Conservation (phyloP, 2,797 vertebrate species). For the Furcifer pardalis region DNA sequence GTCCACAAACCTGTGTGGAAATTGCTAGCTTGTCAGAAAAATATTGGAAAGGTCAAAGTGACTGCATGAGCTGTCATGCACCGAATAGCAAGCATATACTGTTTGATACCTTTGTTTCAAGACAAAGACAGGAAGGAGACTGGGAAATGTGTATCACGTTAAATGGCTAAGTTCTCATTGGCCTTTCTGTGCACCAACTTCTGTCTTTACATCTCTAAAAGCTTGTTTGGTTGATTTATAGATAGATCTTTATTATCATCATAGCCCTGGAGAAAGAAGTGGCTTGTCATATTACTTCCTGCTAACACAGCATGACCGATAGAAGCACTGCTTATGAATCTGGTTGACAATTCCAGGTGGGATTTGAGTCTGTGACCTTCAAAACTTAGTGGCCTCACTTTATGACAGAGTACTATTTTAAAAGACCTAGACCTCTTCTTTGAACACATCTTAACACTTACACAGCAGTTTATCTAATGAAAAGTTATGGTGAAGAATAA, state of each 20-base stretch:
- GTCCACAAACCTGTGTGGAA: constrained; percentile 32
- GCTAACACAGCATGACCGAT: constrained; percentile 31
- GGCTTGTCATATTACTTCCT: constrained; percentile 10
- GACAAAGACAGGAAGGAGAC: constrained; percentile 26
- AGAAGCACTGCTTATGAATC: constrained; percentile 28
- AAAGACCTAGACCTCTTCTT: constrained; percentile 8
- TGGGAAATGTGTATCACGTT: constrained; percentile 34
- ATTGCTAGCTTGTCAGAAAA: constrained; percentile 39
- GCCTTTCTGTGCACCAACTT: constrained; percentile 17
- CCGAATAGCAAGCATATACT: constrained; percentile 25
- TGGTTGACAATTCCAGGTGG: neutral
- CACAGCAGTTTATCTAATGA: constrained; percentile 20
- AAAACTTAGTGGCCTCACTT: neutral
- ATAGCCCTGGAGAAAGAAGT: constrained; percentile 34
- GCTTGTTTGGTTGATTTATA: constrained; percentile 50
- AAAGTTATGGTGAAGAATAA: constrained; percentile 19
- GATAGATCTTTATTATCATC: constrained; percentile 39
- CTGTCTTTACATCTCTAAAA: constrained; percentile 50
- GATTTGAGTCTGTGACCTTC: constrained; percentile 33
- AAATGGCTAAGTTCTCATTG: constrained; percentile 23
- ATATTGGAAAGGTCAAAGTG: neutral
- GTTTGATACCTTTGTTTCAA: neutral
- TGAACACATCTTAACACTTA: constrained; percentile 9
- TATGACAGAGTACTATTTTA: constrained; percentile 30
- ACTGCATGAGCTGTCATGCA: neutral